Base-by-base conservation (phyloP, 2,888 invertebrate species). In the Netelia fuscicornis region DNA sequence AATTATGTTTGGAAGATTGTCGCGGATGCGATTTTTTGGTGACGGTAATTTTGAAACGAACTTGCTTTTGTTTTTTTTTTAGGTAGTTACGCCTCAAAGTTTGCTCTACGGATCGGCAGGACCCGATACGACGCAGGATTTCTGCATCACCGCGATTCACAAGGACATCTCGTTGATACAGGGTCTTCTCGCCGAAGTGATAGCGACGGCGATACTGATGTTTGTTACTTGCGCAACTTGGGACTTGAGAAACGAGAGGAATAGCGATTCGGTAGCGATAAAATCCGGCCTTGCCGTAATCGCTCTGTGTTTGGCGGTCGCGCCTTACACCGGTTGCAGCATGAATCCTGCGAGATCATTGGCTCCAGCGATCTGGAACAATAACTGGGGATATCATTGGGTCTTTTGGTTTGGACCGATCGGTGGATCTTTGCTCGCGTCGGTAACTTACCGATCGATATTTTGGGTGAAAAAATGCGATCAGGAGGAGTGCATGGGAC, bases 291-390 rank as follows among this genome's bases (percentile, higher is more conserved):
- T 97, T 71, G 94, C 96, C 2, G 94, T 97, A 85, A 94, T 95
- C 20, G 96, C 95, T 0, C 93, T 97, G 64, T 96, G 96, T 1
- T 94, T 96, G 80, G 95, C 95, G 1, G 96, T 96, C 37, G 96
- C 96, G 3, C 96, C 96, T 1, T 95, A 96, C 87, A 97, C 97
- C 0, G 96, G 96, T 0, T 96, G 96, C 60, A 96, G 96, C 90
- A 95, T 97, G 96, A 97, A 97, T 90, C 97, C 97, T 0, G 96
- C 96, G 0, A 95, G 97, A 85, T 95, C 96, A 5, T 95, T 97
- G 20, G 97, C 95, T 0, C 97, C 97, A 0, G 97, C 97, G 0
- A 87, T 97, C 1, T 96, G 96, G 95, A 96, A 96, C 48, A 95
- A 95, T 1, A 94, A 95, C 58, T 97, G 97, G 96, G 86, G 91